A percentile compares a stretch with the other conserved stretches of the same genome.
These are phyloP conservation scores for Brachyhypopomus gauderio DNA, from an alignment of 2,113 vertebrate genomes.

Conservation along the genomic window DNA sequence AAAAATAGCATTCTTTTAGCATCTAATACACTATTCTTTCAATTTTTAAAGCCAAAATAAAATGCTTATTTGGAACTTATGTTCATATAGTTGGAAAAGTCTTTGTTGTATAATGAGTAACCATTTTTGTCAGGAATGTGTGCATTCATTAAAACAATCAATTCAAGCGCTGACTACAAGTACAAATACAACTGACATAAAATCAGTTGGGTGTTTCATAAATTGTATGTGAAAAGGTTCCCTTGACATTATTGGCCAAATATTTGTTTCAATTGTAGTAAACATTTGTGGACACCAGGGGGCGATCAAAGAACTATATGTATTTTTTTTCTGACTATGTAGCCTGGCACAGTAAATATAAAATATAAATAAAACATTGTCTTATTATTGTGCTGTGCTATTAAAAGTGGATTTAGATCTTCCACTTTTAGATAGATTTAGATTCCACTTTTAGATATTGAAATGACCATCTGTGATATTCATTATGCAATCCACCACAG, in stretches of 20 bases:
- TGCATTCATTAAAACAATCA: too few species aligned
- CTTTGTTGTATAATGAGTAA: too few species aligned
- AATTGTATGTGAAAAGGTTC: too few species aligned
- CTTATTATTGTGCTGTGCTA: conserved; percentile 5
- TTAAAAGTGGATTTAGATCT: neutral
- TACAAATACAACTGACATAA: too few species aligned
- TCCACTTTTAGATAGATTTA: too few species aligned
- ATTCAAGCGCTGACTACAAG: too few species aligned
- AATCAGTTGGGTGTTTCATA: too few species aligned
- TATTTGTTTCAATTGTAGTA: neutral
- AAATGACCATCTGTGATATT: neutral
- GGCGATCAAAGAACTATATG: conserved; percentile 12
- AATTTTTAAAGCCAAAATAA: neutral
- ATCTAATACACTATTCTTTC: neutral
- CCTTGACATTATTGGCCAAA: too few species aligned
- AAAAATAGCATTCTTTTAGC: conserved; percentile 14
- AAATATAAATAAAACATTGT: neutral
- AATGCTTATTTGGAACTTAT: conserved; percentile 15
- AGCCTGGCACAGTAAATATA: neutral
- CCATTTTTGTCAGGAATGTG: too few species aligned
- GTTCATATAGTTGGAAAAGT: neutral
- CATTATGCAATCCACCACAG: neutral
- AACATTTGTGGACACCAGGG: conserved; percentile 15
- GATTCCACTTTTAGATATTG: too few species aligned
- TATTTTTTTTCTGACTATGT: neutral